Base-by-base conservation (phyloP, 2,797 vertebrate genomes). In the Notolepis coatsorum region DNA sequence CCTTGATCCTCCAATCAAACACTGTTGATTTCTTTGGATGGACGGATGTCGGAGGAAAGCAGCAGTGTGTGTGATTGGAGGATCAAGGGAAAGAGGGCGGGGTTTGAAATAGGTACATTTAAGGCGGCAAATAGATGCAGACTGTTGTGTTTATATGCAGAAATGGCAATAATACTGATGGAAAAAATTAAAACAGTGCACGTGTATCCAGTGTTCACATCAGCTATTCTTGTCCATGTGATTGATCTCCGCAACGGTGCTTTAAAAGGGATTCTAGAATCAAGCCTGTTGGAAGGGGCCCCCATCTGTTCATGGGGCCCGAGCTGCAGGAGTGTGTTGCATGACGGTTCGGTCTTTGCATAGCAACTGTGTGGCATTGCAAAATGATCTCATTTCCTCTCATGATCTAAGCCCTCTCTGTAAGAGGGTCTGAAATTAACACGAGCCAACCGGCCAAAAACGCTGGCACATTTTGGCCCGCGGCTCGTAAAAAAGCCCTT, bases 241-340 rank as follows among this genome's bases (percentile, higher is more conserved):
- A 70, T 68, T 76, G 68, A 61, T 75, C 56, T 42, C n/a, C 45
- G 13, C 24, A 31, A 23, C 7, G 0, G 50, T 24, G 46, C 55
- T 58, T n/a, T 52, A 0, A 53, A 64, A 38, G 33, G 28, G 69
- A 51, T 65, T 60, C 67, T 31, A 31, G 17, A 17, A 45, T 66
- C 66, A 8, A 17, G 5, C 49, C 48, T 77, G 65, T 77, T 72
- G 68, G n/a, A 53, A 54, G 41, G 49, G 47, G 25, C 49, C 51
- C 49, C 51, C 5, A 1, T 62, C 72, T 65, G 48, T 51, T 48
- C 62, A 24, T 68, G 63, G 76, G n/a, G 73, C 77, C 38, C 28
- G 13, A 47, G 59, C 45, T 45, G 38, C 37, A 35, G 59, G 55
- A 30, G 57, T 68, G 55, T 70, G 77, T 75, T 74, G 75, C 63